Percentiles rank a stretch among this genome's conserved stretches.
Evolutionary conservation across 2,113 vertebrate species (phyloP).

Genomic region (Macaca mulatta): DNA sequence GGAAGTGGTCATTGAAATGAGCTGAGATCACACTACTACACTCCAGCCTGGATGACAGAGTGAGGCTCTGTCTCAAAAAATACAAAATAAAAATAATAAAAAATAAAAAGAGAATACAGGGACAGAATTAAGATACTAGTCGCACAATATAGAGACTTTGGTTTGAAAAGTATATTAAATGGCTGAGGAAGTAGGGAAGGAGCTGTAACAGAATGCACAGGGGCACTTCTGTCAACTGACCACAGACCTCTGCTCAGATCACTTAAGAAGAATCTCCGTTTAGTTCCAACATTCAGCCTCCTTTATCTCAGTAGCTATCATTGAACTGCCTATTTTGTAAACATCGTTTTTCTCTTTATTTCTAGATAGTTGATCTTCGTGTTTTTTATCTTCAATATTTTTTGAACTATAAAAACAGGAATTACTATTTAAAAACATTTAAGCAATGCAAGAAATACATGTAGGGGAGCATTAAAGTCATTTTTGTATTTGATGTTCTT

Average conservation of each 20-base stretch:
- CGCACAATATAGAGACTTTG: neutral
- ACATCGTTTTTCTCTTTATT: neutral
- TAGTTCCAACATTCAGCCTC: neutral
- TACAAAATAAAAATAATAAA: no score
- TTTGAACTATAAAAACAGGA: neutral
- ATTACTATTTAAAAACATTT: neutral
- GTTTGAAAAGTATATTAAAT: neutral
- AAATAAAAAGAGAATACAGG: neutral
- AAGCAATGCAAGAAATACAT: neutral
- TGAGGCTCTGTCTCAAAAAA: no score
- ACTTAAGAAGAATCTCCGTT: neutral
- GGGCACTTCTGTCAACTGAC: neutral
- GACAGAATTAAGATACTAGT: neutral
- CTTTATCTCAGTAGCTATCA: neutral
- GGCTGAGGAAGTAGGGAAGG: fast-evolving
- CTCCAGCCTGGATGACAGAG: no score
- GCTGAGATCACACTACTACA: no score
- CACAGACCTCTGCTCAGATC: neutral
- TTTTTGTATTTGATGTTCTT: neutral
- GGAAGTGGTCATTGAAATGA: no score
- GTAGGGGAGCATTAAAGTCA: neutral
- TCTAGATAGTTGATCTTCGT: neutral
- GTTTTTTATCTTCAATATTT: neutral
- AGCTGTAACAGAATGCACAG: neutral
- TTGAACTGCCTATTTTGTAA: neutral